phyloP scores from a whole-genome alignment of 2,888 invertebrate species.

The Carabus problematicus region DNA sequence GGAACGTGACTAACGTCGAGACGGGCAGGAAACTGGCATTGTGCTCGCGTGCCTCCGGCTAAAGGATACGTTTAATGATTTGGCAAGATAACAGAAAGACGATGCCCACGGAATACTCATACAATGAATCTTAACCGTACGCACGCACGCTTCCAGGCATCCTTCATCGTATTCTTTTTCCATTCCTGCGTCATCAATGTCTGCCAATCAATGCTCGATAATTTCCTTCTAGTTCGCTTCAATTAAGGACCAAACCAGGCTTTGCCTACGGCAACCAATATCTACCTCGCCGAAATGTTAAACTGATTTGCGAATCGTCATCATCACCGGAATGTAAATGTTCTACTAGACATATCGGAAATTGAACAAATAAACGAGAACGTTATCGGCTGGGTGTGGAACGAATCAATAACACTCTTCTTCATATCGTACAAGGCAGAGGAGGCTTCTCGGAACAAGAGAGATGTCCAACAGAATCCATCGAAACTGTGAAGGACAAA shows the following conservation, averaged over 20 bases:
- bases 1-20: constrained; percentile 35
- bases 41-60: constrained; percentile 24
- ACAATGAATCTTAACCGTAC: neutral
- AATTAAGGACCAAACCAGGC: constrained; percentile 26
- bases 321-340: constrained; percentile 27
- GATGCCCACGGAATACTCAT: constrained; percentile 10
- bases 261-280: neutral
- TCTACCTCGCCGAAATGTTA: neutral
- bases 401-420: constrained; percentile 41
- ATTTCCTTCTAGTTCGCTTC: constrained; percentile 8
- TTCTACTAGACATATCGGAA: constrained; percentile 29
- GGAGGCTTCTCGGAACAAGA: constrained; percentile 6
- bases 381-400: constrained; percentile 24
- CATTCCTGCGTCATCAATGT: constrained; percentile 3
- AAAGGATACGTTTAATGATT: constrained; percentile 27
- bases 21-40: constrained; percentile 26
- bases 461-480: constrained; percentile 27
- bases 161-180: neutral
- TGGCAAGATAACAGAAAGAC: constrained; percentile 21
- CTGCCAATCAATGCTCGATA: neutral
- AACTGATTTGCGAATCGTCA: neutral
- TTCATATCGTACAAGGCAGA: constrained; percentile 29
- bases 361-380: constrained; percentile 38
- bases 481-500: constrained; percentile 41
- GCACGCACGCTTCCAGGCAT: neutral